These are phyloP conservation scores for Eristalis tenax DNA, from an alignment of 2,888 invertebrate species.

Conservation along the genomic window DNA sequence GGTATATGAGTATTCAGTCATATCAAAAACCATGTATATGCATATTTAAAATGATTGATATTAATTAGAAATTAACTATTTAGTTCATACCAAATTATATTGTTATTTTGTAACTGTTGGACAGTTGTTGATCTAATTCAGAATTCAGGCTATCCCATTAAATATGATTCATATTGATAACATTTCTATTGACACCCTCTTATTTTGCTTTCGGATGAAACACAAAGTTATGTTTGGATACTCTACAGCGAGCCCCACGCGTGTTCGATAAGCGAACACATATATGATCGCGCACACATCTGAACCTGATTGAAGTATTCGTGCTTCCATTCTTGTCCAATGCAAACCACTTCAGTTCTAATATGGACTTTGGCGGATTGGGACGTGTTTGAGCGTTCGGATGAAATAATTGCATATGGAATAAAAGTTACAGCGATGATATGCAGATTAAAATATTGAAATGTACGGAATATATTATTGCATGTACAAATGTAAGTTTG, in stretches of 20 bases:
- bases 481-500: neutral
- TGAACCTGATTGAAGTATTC: neutral
- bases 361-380: constrained; percentile 46
- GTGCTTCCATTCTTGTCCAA: neutral
- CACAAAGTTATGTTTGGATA: neutral
- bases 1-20: too few relatives aligned
- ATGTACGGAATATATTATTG: neutral
- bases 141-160: too few relatives aligned
- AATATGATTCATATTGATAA: too few relatives aligned
- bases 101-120: too few relatives aligned
- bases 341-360: constrained; percentile 28
- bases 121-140: too few relatives aligned
- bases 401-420: neutral
- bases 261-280: neutral
- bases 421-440: neutral
- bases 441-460: neutral
- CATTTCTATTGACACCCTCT: too few relatives aligned
- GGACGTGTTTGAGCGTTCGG: constrained; percentile 35
- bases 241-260: neutral
- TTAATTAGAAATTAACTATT: too few relatives aligned
- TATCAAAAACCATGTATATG: too few relatives aligned
- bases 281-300: neutral
- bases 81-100: too few relatives aligned
- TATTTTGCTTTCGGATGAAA: too few relatives aligned
- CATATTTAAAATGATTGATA: too few relatives aligned